These are phyloP conservation scores for Leptobrachium ailaonicum DNA, from an alignment of 2,113 vertebrate genomes.

Conservation along the genomic window DNA sequence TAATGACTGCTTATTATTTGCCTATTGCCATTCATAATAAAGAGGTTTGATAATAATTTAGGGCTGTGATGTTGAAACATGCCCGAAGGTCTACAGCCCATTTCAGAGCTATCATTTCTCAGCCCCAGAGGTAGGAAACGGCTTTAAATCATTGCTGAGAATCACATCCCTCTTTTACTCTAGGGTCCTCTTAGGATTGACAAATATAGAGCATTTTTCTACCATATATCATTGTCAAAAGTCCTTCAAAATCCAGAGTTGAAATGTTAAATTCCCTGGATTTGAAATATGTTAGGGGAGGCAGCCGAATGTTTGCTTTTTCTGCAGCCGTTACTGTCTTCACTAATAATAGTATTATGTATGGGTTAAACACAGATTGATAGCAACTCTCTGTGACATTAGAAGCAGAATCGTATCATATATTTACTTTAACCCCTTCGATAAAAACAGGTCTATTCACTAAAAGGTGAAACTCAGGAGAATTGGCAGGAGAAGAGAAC, in stretches of 20 bases:
- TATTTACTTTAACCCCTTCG: no score
- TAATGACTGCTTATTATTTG: slow-evolving; percentile 31
- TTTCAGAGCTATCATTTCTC: slow-evolving; percentile 39
- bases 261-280: no score
- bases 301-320: no score
- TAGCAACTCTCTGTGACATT: no score
- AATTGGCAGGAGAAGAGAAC: no score
- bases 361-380: no score
- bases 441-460: no score
- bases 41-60: slow-evolving; percentile 46
- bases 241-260: neutral
- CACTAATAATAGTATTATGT: no score
- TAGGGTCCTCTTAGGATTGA: slow-evolving; percentile 25
- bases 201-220: slow-evolving; percentile 21
- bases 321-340: no score
- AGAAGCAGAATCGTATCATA: no score
- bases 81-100: slow-evolving; percentile 30
- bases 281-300: no score
- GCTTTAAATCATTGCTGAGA: slow-evolving; percentile 34
- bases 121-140: slow-evolving; percentile 10
- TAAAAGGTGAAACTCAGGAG: no score
- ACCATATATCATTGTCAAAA: neutral
- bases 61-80: slow-evolving; percentile 25
- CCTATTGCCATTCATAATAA: slow-evolving; percentile 39
- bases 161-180: slow-evolving; percentile 32